phyloP scores from a whole-genome alignment of 2,888 invertebrate genomes.

The Cantharis lateralis region DNA sequence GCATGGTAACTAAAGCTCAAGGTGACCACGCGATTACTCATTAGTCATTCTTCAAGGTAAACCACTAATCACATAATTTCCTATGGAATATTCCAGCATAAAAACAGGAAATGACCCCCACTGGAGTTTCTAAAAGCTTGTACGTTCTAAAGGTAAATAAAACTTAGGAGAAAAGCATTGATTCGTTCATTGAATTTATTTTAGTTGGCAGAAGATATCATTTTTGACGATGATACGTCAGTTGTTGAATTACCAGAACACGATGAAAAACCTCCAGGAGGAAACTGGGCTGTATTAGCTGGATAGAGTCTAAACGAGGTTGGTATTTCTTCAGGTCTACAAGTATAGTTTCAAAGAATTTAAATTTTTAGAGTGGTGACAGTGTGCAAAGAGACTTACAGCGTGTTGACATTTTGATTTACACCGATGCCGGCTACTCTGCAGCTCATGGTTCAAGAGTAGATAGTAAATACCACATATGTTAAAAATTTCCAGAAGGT shows the following conservation, averaged over 20 bases:
- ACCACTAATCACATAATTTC: too few relatives aligned
- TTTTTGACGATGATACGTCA: slow-evolving; percentile 25
- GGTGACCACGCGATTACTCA: too few relatives aligned
- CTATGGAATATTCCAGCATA: too few relatives aligned
- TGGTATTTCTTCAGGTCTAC: slow-evolving; percentile 46
- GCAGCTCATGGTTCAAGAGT: slow-evolving; percentile 4
- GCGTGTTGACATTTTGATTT: slow-evolving; percentile 51
- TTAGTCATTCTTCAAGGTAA: too few relatives aligned
- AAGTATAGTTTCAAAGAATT: not conserved
- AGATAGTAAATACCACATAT: slow-evolving; percentile 38
- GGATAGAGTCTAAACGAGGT: slow-evolving; percentile 36
- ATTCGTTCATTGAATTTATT: slow-evolving; percentile 10
- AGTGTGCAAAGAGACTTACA: slow-evolving; percentile 48
- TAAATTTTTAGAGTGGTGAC: slow-evolving; percentile 47
- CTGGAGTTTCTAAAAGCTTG: too few relatives aligned
- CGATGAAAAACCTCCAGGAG: slow-evolving; percentile 26
- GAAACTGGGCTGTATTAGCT: slow-evolving; percentile 31
- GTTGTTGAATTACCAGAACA: slow-evolving; percentile 32
- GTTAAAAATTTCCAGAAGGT: slow-evolving; percentile 51
- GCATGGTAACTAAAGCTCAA: too few relatives aligned
- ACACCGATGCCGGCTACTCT: slow-evolving; percentile 40
- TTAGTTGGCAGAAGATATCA: slow-evolving; percentile 36
- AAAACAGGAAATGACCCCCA: too few relatives aligned
- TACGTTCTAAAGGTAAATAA: slow-evolving; percentile 23
- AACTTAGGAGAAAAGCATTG: not conserved